Evolutionary conservation across 1,140 invertebrate species (phyloP).

Genomic region (Anadara kagoshimensis): DNA sequence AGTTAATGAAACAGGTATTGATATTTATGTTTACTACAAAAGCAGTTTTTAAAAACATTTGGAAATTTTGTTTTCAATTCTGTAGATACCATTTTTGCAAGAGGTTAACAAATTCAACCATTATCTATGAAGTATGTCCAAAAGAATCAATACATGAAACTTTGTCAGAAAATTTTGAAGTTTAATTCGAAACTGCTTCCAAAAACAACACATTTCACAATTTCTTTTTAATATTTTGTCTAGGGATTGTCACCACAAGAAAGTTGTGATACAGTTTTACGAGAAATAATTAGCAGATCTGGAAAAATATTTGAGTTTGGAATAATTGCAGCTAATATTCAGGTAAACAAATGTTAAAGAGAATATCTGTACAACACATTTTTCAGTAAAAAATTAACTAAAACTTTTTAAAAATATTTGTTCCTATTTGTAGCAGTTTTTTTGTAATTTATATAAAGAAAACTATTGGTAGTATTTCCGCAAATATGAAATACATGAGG

Average conservation of each 20-base stretch:
- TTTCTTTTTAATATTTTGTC: background rate
- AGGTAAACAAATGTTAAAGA: conserved; percentile 27
- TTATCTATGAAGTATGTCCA: too few species aligned
- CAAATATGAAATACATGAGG: background rate
- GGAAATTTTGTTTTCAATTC: background rate
- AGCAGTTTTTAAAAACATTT: background rate
- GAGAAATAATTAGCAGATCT: conserved; percentile 29
- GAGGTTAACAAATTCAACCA: too few species aligned
- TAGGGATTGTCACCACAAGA: conserved; percentile 41
- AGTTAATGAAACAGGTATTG: conserved; percentile 51
- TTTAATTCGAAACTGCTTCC: background rate
- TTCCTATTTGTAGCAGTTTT: background rate
- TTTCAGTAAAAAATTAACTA: too few species aligned
- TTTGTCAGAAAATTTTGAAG: too few species aligned
- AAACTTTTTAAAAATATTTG: too few species aligned
- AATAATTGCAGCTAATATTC: conserved; percentile 48
- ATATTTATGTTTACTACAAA: background rate
- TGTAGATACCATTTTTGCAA: too few species aligned
- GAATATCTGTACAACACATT: too few species aligned
- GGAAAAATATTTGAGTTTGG: conserved; percentile 41
- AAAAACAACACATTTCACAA: background rate
- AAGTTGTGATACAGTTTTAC: conserved; percentile 41
- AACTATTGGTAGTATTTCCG: background rate
- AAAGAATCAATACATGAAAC: too few species aligned
- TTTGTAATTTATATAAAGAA: background rate